Evolutionary conservation across 2,888 invertebrate genomes (phyloP).

Genomic region (Dendrolimus houi): DNA sequence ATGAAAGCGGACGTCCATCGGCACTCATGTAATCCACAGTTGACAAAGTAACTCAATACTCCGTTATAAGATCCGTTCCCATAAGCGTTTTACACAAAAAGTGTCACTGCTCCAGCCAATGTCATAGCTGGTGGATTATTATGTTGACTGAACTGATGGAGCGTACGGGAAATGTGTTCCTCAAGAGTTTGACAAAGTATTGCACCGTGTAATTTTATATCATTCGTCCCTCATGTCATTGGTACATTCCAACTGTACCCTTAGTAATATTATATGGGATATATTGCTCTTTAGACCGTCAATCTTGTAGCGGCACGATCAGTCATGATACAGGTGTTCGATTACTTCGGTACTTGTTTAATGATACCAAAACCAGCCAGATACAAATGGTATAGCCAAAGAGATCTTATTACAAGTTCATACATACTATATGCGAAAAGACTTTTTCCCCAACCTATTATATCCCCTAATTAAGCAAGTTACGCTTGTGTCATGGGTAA

Average conservation of each 20-base stretch:
- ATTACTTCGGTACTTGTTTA: conserved; percentile 29
- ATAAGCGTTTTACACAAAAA: conserved; percentile 44
- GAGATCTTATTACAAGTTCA: too few relatives aligned
- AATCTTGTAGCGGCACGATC: conserved; percentile 34
- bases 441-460: too few relatives aligned
- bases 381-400: too few relatives aligned
- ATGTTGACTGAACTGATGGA: conserved; percentile 43
- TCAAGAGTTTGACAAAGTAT: conserved; percentile 59
- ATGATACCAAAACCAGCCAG: too few relatives aligned
- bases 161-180: conserved; percentile 52
- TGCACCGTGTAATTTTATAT: conserved; percentile 59
- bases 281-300: conserved; percentile 32
- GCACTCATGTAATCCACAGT: background rate
- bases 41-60: conserved; percentile 21
- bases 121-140: conserved; percentile 48
- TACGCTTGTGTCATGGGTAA: too few relatives aligned
- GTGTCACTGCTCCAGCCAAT: conserved; percentile 50
- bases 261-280: conserved; percentile 50
- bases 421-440: too few relatives aligned
- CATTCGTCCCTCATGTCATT: conserved; percentile 57
- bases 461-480: too few relatives aligned
- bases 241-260: conserved; percentile 47
- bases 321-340: conserved; percentile 36
- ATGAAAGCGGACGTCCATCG: background rate
- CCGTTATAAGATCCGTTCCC: conserved; percentile 18